Conservation (phyloP, 2,797 vertebrate genomes). For the Muraenolepis orangiensis region DNA sequence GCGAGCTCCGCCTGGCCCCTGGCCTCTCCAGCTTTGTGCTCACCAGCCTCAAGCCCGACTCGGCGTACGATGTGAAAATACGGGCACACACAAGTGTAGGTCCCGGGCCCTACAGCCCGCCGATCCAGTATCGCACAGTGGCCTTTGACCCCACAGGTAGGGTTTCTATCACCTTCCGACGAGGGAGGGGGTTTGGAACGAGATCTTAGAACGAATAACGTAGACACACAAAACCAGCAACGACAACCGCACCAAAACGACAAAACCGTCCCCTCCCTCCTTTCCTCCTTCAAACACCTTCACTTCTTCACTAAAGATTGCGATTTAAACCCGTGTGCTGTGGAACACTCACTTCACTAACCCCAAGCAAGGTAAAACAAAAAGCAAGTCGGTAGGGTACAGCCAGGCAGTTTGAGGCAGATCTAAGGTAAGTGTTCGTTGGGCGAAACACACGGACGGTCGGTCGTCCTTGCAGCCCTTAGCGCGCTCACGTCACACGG, state of each 20-base stretch:
- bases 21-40: constrained; percentile 84
- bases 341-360: constrained; percentile 75
- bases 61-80: constrained; percentile 94
- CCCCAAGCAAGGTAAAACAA: constrained; percentile 71
- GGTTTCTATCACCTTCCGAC: constrained; percentile 58
- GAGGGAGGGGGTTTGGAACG: constrained; percentile 46
- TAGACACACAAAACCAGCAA: constrained; percentile 13
- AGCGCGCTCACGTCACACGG: constrained; percentile 67
- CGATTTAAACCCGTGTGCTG: constrained; percentile 58
- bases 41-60: constrained; percentile 92
- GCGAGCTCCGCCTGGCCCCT: constrained; percentile 84
- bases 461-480: constrained; percentile 63
- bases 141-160: constrained; percentile 92
- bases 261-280: constrained; percentile 31
- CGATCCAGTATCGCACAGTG: constrained; percentile 94
- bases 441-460: constrained; percentile 29
- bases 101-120: constrained; percentile 96
- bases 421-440: constrained; percentile 76
- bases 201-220: constrained; percentile 37
- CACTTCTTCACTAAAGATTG: constrained; percentile 59
- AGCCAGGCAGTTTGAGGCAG: constrained; percentile 78
- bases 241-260: constrained; percentile 53
- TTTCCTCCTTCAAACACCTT: constrained; percentile 63
- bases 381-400: constrained; percentile 72
- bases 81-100: constrained; percentile 97